Conservation (phyloP, 2,888 invertebrate species). For the Stomorhina lunata region DNA sequence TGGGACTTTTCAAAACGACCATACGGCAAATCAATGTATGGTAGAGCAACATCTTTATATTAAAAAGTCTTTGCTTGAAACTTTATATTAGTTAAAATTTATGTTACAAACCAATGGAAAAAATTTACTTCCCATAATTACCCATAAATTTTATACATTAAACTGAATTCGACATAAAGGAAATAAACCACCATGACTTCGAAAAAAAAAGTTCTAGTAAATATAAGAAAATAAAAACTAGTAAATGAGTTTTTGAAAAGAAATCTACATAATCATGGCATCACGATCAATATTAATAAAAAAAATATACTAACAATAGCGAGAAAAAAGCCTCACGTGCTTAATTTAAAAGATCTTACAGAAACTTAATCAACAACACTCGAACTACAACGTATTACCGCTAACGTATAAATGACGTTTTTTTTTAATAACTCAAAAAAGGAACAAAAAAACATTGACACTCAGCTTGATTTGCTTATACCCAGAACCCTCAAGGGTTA, state of each 20-base stretch:
- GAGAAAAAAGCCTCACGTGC: conserved; percentile 54
- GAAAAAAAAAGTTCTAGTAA: background rate
- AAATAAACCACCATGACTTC: conserved; percentile 47
- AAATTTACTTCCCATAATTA: no score
- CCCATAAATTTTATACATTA: no score
- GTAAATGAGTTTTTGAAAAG: conserved; percentile 31
- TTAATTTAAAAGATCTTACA: conserved; percentile 43
- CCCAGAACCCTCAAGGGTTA: conserved; percentile 37
- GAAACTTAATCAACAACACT: background rate
- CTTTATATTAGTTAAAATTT: no score
- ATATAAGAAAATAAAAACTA: background rate
- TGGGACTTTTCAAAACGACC: no score
- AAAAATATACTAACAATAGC: conserved; percentile 4
- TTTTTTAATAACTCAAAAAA: no score
- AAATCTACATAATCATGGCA: conserved; percentile 61
- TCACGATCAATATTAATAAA: conserved; percentile 56
- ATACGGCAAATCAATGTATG: no score
- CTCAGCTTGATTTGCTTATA: background rate
- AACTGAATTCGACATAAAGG: background rate
- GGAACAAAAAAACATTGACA: background rate
- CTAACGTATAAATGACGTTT: background rate
- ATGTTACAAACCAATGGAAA: background rate
- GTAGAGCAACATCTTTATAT: no score
- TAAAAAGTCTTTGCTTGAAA: no score
- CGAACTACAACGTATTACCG: background rate